phyloP scores from a whole-genome alignment of 2,888 invertebrate species.

The Mongoloraphidia duomilia region DNA sequence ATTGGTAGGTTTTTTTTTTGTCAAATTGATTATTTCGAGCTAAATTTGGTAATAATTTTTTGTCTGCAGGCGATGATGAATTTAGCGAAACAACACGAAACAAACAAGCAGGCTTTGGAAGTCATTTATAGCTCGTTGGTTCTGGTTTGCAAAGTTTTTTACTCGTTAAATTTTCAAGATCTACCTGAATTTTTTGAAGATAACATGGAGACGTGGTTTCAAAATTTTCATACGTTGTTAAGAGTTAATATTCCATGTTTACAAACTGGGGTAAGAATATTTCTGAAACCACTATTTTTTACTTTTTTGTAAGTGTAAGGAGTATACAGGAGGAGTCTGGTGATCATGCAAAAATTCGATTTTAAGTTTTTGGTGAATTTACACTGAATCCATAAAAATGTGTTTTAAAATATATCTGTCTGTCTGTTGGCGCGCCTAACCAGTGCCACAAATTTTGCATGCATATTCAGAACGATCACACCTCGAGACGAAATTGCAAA shows the following conservation, averaged over 20 bases:
- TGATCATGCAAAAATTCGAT: too few relatives aligned
- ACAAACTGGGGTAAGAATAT: conserved; percentile 41
- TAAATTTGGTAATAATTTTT: conserved; percentile 9
- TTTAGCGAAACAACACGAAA: conserved; percentile 59
- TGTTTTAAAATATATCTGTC: too few relatives aligned
- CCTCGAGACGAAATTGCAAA: too few relatives aligned
- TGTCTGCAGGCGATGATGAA: conserved; percentile 65
- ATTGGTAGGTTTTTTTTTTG: conserved; percentile 39
- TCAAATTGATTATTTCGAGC: conserved; percentile 11
- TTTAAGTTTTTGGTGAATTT: too few relatives aligned
- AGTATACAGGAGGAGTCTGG: too few relatives aligned
- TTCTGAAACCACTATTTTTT: neutral
- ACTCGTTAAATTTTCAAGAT: conserved; percentile 94
- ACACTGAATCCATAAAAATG: too few relatives aligned
- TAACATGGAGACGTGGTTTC: conserved; percentile 93
- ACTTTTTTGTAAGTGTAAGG: too few relatives aligned
- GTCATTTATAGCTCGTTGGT: conserved; percentile 81
- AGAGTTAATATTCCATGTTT: conserved; percentile 63
- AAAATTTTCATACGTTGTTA: conserved; percentile 68
- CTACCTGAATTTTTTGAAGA: conserved; percentile 99
- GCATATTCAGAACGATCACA: too few relatives aligned
- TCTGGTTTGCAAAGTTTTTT: conserved; percentile 87
- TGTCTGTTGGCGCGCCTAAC: too few relatives aligned
- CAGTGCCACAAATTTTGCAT: too few relatives aligned
- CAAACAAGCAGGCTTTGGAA: conserved; percentile 65